Conservation (phyloP, 2,888 invertebrate genomes). For the Parnassius apollo region DNA sequence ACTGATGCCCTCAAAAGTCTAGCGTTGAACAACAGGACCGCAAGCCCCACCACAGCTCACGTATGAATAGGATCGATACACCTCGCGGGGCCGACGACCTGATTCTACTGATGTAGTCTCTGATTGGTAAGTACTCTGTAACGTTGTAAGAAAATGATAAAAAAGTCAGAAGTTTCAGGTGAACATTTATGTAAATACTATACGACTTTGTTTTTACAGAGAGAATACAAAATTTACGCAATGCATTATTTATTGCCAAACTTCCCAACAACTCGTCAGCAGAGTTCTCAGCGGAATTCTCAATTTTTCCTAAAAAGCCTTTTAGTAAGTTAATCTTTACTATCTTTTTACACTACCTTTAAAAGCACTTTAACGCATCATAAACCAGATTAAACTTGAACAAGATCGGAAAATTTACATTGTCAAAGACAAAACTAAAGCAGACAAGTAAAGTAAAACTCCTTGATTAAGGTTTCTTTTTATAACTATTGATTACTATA, state of each 20-base stretch:
- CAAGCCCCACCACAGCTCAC: neutral
- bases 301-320: neutral
- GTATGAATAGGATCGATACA: conserved; percentile 11
- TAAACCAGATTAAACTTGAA: neutral
- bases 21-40: neutral
- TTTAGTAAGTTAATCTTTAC: neutral
- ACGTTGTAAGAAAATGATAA: neutral
- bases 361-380: neutral
- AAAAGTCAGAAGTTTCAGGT: conserved; percentile 7
- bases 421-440: neutral
- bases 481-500: too few relatives aligned
- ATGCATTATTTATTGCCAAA: conserved; percentile 19
- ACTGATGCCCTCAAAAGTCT: neutral
- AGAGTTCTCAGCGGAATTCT: neutral
- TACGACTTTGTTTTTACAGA: neutral
- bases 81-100: conserved; percentile 15
- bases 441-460: neutral
- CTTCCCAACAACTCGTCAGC: neutral
- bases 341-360: neutral
- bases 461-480: too few relatives aligned
- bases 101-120: neutral
- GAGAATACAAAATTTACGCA: conserved; percentile 7
- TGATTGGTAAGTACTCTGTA: neutral
- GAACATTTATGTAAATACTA: conserved; percentile 14
- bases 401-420: too few relatives aligned